phyloP scores from a whole-genome alignment of 2,797 vertebrate species.

The Syndactyla subalaris region DNA sequence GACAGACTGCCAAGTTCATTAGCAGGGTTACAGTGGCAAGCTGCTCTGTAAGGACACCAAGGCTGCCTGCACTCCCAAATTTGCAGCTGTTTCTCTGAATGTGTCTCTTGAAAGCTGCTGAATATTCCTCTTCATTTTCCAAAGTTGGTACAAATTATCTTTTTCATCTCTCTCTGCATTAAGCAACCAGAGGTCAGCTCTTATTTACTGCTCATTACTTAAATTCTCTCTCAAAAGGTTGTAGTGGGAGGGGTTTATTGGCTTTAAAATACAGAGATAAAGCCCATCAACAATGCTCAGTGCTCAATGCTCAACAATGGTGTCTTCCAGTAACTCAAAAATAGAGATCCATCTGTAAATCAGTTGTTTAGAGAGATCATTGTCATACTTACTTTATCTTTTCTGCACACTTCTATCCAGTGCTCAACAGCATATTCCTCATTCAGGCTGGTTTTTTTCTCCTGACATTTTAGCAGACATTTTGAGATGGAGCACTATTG shows the following conservation, averaged over 20 bases:
- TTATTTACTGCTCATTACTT: neutral
- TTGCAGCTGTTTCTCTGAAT: neutral
- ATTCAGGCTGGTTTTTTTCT: neutral
- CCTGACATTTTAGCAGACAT: neutral
- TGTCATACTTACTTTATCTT: neutral
- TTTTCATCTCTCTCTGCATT: neutral
- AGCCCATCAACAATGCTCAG: neutral
- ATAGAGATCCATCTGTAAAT: neutral
- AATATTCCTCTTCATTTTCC: neutral
- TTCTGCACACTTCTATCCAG: neutral
- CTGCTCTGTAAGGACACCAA: neutral
- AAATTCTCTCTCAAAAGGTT: neutral
- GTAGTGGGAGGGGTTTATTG: neutral
- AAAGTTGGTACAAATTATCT: neutral
- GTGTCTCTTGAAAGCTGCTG: neutral
- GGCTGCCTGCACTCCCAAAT: neutral
- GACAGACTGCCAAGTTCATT: conserved; percentile 1
- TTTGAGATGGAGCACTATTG: neutral
- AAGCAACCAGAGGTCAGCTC: neutral
- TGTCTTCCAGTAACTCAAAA: neutral
- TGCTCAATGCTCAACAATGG: neutral
- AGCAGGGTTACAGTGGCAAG: neutral
- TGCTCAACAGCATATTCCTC: neutral
- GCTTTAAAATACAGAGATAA: neutral
- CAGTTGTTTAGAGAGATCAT: neutral